These are phyloP conservation scores for Uria aalge DNA, from an alignment of 2,113 vertebrate genomes.

Conservation along the genomic window DNA sequence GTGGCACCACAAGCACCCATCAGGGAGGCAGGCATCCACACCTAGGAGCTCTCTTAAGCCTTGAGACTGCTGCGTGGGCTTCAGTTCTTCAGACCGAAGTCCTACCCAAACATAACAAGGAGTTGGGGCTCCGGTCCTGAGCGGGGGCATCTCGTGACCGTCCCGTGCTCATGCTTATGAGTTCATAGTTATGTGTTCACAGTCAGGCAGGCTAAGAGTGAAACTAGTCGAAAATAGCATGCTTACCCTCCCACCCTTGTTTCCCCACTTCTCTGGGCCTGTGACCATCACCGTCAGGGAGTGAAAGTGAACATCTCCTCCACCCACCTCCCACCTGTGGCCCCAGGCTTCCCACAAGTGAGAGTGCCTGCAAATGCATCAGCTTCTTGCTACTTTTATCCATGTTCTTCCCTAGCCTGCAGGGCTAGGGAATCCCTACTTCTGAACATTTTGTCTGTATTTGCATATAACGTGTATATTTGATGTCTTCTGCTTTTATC, in stretches of 20 bases:
- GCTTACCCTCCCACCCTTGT: neutral
- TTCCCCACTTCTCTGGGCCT: neutral
- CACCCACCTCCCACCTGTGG: slow-evolving; percentile 4
- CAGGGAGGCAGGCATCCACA: neutral
- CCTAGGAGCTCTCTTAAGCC: neutral
- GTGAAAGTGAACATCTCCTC: slow-evolving; percentile 39
- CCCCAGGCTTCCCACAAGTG: neutral
- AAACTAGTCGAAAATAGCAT: neutral
- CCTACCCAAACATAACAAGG: neutral
- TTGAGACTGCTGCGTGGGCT: neutral
- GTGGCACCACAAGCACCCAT: neutral
- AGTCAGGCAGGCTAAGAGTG: neutral
- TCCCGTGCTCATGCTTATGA: neutral
- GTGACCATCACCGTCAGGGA: slow-evolving; percentile 5
- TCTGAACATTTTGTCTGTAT: neutral
- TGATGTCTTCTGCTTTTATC: neutral
- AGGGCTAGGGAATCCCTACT: neutral
- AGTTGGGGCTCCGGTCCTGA: neutral
- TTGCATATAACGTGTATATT: neutral
- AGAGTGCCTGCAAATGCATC: neutral
- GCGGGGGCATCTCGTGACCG: neutral
- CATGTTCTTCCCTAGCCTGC: neutral
- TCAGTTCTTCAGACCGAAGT: neutral
- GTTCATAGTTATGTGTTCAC: neutral
- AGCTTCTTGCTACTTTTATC: neutral